Percentiles rank a stretch among this genome's conserved stretches.
Evolutionary conservation across 1,140 invertebrate genomes (phyloP).

Genomic region (Lepidostoma basale): DNA sequence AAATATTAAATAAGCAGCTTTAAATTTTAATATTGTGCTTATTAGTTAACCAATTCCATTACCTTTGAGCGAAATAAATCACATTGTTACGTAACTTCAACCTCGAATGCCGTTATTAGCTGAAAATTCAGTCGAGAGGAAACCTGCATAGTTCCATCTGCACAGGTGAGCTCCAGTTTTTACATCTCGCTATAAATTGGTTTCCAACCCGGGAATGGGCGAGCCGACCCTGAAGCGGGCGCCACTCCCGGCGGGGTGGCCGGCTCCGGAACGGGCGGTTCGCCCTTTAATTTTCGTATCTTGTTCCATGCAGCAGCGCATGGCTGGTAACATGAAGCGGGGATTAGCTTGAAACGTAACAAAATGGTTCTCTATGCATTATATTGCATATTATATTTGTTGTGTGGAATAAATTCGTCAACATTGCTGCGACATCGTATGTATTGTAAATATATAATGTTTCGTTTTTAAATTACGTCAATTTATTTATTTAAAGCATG

Average conservation of each 20-base stretch:
- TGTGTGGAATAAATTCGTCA: too few species aligned
- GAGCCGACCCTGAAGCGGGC: too few species aligned
- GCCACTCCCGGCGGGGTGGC: neutral
- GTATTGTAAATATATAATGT: too few species aligned
- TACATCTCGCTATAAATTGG: neutral
- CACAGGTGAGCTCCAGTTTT: neutral
- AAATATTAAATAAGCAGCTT: too few species aligned
- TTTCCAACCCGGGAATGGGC: neutral
- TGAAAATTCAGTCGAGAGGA: neutral
- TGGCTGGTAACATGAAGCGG: neutral
- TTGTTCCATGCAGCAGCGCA: slow-evolving; percentile 2
- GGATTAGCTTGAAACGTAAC: neutral
- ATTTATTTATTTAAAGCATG: too few species aligned
- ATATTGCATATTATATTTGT: too few species aligned
- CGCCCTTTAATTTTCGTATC: slow-evolving; percentile 13
- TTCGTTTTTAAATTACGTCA: too few species aligned
- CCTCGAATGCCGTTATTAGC: neutral
- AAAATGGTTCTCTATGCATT: neutral
- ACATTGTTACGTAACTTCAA: neutral
- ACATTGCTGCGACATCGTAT: too few species aligned
- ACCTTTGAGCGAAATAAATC: neutral
- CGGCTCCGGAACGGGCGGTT: too few species aligned
- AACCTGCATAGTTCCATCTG: neutral
- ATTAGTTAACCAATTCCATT: too few species aligned
- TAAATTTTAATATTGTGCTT: too few species aligned